Evolutionary conservation across 2,888 invertebrate species (phyloP), one percentile per base, ranked within the genome.

Genomic region (Dendrolimus pini): DNA sequence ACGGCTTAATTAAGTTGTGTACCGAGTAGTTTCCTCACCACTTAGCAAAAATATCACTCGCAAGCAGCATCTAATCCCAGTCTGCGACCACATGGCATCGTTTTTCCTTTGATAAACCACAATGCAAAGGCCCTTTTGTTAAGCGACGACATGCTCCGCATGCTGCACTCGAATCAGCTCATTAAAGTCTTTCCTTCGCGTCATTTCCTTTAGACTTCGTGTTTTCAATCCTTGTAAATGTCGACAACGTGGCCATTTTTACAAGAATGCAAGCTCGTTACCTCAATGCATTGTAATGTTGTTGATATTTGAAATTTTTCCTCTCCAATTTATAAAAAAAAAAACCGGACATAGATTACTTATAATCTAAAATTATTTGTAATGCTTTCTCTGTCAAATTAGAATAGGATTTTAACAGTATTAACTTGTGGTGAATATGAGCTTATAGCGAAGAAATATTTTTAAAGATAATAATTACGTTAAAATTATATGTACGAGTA

Each of bases 181-280:
- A 80, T 84, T 84, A 84, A 74, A 74, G 76, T 73, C 71, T 78
- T 78, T 74, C 79, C 77, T 78, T 62, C 66, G 69, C 79, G 62
- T 74, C 82, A 82, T 83, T 84, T 84, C 82, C 80, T 82, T 75
- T 71, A 73, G 72, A 77, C 73, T 69, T 77, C 71, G 75, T 77
- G 76, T 77, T 73, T 75, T 74, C 65, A 68, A 65, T 66, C 66
- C 58, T 41, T 18, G 18, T 41, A 55, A 55, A 58, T 58, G 41
- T 14, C 58, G 52, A 57, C 54, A 54, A 72, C 65, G 69, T 65
- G 59, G 61, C 61, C 64, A 67, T 71, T 74, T 68, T 69, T 70
- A 62, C 62, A 58, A 60, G 58, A 66, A 71, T 70, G 65, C 64
- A 64, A 64, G 63, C 71, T 74, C 70, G 68, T 75, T 56, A 56